phyloP scores from a whole-genome alignment of 2,888 invertebrate genomes.

The Idaea aversata region DNA sequence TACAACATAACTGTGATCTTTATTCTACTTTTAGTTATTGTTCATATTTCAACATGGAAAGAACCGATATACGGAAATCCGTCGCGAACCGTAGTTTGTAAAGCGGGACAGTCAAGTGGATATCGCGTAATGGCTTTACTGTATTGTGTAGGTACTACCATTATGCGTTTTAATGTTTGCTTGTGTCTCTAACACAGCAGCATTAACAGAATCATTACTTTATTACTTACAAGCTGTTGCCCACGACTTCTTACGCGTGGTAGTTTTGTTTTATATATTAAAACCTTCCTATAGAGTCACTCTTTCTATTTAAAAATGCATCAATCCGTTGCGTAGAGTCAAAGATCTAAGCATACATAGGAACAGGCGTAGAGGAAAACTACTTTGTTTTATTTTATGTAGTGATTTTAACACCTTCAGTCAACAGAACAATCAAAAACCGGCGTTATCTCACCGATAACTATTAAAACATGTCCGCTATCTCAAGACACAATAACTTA shows the following conservation, averaged over 20 bases:
- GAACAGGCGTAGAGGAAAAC: no score
- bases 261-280: no score
- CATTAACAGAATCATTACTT: background rate
- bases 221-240: background rate
- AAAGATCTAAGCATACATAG: no score
- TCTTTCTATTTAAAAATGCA: no score
- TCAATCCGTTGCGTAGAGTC: no score
- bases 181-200: background rate
- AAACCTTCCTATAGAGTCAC: no score
- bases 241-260: no score
- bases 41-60: conserved; percentile 5
- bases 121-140: conserved; percentile 5
- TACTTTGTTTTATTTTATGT: no score
- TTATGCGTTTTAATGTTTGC: background rate
- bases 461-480: background rate
- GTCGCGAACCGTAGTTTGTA: background rate
- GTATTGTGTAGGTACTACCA: conserved; percentile 2
- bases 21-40: conserved; percentile 28
- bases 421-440: background rate
- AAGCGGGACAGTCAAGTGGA: conserved; percentile 2
- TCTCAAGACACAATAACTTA: conserved; percentile 20
- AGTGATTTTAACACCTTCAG: no score
- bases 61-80: conserved; percentile 4
- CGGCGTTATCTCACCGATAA: background rate
- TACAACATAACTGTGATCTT: conserved; percentile 68